Conservation (phyloP, 2,888 invertebrate genomes). For the Eupithecia insigniata region DNA sequence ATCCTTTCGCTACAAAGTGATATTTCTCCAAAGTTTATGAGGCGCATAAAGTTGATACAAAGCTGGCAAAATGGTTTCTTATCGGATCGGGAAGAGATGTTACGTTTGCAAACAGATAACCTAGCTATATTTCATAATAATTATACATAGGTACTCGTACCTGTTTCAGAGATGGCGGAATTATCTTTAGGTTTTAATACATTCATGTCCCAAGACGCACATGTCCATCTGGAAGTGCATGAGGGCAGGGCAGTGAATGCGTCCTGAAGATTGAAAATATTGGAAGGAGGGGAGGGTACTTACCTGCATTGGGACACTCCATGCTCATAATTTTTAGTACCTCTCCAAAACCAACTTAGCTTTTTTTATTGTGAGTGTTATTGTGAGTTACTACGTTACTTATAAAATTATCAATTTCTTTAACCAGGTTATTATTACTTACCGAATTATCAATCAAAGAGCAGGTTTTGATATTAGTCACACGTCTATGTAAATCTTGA, state of each 20-base stretch:
- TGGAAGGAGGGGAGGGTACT: background rate
- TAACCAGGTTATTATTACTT: too few relatives aligned
- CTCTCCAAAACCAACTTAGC: background rate
- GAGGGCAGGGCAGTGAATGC: too few relatives aligned
- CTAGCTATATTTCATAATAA: too few relatives aligned
- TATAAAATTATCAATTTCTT: too few relatives aligned
- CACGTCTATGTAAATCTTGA: background rate
- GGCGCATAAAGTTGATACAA: conserved; percentile 36
- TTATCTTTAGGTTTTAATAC: background rate
- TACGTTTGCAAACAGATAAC: background rate
- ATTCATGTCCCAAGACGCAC: background rate
- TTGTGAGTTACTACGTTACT: too few relatives aligned
- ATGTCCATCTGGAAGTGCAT: too few relatives aligned
- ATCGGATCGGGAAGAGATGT: conserved; percentile 13
- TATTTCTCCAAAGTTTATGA: conserved; percentile 41
- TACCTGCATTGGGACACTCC: background rate
- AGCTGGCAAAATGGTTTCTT: conserved; percentile 40
- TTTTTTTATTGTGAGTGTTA: background rate
- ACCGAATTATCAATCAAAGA: too few relatives aligned
- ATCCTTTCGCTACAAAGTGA: conserved; percentile 34
- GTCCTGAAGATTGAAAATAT: background rate
- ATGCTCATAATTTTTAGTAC: background rate
- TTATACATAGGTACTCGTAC: background rate
- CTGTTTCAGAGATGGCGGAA: background rate
- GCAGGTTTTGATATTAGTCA: background rate